These are phyloP conservation scores for Hypanus sabinus DNA, from an alignment of 2,113 vertebrate species.

Conservation along the genomic window DNA sequence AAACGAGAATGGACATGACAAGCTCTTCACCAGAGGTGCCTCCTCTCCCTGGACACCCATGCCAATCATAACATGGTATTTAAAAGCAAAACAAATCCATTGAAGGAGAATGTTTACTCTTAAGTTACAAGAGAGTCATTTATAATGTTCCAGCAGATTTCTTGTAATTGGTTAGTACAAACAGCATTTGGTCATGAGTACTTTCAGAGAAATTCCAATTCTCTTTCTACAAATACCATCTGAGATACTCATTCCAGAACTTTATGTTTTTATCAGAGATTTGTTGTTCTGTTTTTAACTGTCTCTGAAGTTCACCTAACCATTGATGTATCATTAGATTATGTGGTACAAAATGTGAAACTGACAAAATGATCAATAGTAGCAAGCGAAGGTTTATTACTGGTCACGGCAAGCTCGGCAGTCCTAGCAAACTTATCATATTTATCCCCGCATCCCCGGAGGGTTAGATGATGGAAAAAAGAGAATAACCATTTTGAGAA, in stretches of 20 bases:
- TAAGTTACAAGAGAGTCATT: neutral
- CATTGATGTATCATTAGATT: too few species aligned
- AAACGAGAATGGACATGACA: too few species aligned
- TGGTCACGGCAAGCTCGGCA: neutral
- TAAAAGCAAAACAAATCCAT: neutral
- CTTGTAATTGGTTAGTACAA: neutral
- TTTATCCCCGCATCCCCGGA: neutral
- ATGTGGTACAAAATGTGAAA: neutral
- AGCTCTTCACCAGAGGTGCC: too few species aligned
- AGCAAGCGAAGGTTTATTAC: neutral
- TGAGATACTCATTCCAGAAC: neutral
- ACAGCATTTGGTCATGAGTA: neutral
- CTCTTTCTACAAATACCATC: neutral
- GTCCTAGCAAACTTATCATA: neutral
- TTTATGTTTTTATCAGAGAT: neutral
- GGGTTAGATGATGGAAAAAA: neutral
- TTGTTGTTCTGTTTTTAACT: neutral
- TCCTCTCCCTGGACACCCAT: too few species aligned
- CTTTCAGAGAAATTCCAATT: neutral
- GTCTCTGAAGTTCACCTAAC: neutral
- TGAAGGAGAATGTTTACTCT: neutral
- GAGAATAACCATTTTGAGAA: neutral
- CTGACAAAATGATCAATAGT: neutral
- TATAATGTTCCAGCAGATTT: neutral
- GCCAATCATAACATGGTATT: neutral